Conservation (phyloP, 2,888 invertebrate species). For the Orthosia cruda region DNA sequence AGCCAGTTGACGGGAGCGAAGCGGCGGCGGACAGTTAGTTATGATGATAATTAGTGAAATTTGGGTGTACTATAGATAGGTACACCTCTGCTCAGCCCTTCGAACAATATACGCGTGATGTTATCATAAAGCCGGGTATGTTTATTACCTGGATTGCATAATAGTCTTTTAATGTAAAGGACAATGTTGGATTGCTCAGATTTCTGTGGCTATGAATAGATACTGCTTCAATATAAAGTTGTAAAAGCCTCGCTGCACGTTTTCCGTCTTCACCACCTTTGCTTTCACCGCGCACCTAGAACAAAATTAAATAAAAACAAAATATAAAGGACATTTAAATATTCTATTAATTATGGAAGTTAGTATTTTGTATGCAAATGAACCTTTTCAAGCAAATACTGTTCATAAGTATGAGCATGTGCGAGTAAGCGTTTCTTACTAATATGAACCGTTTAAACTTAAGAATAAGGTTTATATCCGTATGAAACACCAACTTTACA, state of each 20-base stretch:
- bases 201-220: slow-evolving; percentile 95
- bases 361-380: too few species aligned
- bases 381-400: not conserved
- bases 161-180: slow-evolving; percentile 95
- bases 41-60: too few species aligned
- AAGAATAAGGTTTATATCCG: too few species aligned
- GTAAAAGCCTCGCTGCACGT: slow-evolving; percentile 92
- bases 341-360: too few species aligned
- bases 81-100: too few species aligned
- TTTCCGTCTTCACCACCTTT: slow-evolving; percentile 91
- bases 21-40: too few species aligned
- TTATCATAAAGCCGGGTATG: not conserved
- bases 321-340: too few species aligned
- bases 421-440: not conserved
- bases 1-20: too few species aligned
- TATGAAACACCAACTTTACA: too few species aligned
- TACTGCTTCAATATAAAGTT: slow-evolving; percentile 96
- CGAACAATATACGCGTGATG: too few species aligned
- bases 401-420: not conserved
- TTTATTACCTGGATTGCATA: slow-evolving; percentile 93
- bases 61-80: too few species aligned
- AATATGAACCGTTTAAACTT: not conserved
- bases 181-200: slow-evolving; percentile 90
- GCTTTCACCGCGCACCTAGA: slow-evolving; percentile 92
- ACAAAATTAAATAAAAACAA: not conserved